A percentile compares a stretch with the other conserved stretches of the same genome.
Conservation (phyloP, 2,888 invertebrate species). For the Ypsolopha scabrella region DNA sequence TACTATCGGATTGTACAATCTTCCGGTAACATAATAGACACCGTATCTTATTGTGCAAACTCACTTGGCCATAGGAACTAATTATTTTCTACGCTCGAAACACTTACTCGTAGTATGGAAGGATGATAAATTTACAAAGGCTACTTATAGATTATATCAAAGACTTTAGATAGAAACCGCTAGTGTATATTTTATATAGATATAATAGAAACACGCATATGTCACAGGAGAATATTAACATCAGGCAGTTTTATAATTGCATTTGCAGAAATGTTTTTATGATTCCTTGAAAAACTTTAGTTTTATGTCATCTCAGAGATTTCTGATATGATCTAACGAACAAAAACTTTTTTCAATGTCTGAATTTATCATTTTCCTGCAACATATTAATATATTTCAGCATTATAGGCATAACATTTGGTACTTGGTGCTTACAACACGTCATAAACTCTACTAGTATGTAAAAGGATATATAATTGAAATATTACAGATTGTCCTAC, state of each 20-base stretch:
- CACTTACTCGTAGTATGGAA: conserved; percentile 31
- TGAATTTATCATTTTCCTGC: not conserved
- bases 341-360: not conserved
- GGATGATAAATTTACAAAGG: conserved; percentile 57
- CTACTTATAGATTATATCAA: conserved; percentile 44
- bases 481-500: conserved; percentile 24
- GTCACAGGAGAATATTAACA: not conserved
- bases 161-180: conserved; percentile 55
- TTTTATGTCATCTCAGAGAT: not conserved
- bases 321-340: too few species aligned
- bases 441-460: conserved; percentile 24
- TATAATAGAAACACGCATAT: conserved; percentile 34
- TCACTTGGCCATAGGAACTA: not conserved
- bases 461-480: conserved; percentile 21
- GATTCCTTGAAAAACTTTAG: not conserved
- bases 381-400: not conserved
- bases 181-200: conserved; percentile 46
- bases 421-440: conserved; percentile 50
- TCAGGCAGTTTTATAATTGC: not conserved
- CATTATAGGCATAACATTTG: conserved; percentile 27
- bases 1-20: too few species aligned
- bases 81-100: not conserved
- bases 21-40: conserved; percentile 3
- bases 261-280: too few species aligned
- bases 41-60: conserved; percentile 7